Percentiles rank a stretch among this genome's conserved stretches.
Evolutionary conservation across 2,113 vertebrate species (phyloP).

Genomic region (Gorsachius goisagi): DNA sequence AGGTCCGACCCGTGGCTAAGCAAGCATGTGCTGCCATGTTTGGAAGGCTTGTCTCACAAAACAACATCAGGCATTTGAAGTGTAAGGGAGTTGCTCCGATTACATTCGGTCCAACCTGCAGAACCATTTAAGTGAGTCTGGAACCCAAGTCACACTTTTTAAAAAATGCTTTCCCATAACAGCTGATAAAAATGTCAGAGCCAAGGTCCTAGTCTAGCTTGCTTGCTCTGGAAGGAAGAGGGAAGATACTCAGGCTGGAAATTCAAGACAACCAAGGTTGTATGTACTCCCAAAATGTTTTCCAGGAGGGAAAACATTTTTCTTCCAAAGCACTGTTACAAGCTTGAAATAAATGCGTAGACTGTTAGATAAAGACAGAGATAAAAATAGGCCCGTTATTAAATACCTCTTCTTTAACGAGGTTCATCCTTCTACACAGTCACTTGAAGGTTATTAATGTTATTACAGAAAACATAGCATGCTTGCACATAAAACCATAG

Average conservation of each 20-base stretch:
- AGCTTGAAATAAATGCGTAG: constrained; percentile 40
- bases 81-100: not conserved
- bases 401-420: constrained; percentile 58
- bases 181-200: not conserved
- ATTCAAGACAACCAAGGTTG: not conserved
- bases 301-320: constrained; percentile 10
- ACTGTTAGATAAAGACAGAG: constrained; percentile 51
- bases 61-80: not conserved
- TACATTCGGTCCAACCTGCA: not conserved
- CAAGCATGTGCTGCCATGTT: not conserved
- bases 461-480: constrained; percentile 16
- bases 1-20: accelerated
- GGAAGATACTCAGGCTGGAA: not conserved
- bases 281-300: not conserved
- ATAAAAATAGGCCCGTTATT: constrained; percentile 54
- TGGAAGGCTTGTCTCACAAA: not conserved
- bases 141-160: not conserved
- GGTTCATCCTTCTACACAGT: constrained; percentile 54
- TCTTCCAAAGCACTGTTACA: constrained; percentile 23
- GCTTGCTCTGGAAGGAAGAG: not conserved
- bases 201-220: not conserved
- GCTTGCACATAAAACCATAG: not conserved
- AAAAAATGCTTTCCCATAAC: not conserved
- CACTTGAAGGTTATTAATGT: constrained; percentile 1
- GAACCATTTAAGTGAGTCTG: not conserved